phyloP scores from a whole-genome alignment of 2,888 invertebrate genomes.

The Limnephilus marmoratus region DNA sequence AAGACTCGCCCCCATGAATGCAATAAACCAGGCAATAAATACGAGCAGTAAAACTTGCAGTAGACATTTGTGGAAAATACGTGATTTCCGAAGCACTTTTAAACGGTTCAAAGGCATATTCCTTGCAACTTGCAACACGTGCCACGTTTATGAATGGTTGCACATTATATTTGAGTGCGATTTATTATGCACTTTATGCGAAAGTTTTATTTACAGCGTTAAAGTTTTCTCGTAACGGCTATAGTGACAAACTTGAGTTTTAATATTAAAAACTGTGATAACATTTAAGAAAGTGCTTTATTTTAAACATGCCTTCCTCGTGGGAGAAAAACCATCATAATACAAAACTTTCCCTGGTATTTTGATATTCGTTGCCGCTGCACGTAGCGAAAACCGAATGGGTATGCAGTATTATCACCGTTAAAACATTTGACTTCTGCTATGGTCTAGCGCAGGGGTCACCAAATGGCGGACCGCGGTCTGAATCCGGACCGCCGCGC shows the following conservation, averaged over 20 bases:
- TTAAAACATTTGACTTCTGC: too few relatives aligned
- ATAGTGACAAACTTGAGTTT: neutral
- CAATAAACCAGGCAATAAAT: conserved; percentile 37
- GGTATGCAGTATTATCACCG: too few relatives aligned
- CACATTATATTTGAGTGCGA: conserved; percentile 14
- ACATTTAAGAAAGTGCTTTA: too few relatives aligned
- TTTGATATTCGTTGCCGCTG: too few relatives aligned
- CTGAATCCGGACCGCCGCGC: too few relatives aligned
- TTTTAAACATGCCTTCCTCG: too few relatives aligned
- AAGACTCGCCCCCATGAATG: conserved; percentile 14
- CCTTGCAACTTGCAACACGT: conserved; percentile 1
- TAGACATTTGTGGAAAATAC: conserved; percentile 35
- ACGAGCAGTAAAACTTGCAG: conserved; percentile 23
- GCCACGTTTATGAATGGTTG: conserved; percentile 25
- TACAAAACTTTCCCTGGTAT: too few relatives aligned
- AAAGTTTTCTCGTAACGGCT: neutral
- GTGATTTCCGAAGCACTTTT: conserved; percentile 31
- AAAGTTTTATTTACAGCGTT: neutral
- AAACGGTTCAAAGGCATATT: conserved; percentile 26
- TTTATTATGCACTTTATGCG: neutral
- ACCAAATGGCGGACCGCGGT: too few relatives aligned
- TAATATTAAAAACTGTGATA: neutral
- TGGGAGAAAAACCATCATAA: too few relatives aligned
- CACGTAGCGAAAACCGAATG: too few relatives aligned
- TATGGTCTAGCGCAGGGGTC: too few relatives aligned